Conservation (phyloP, 1,140 invertebrate genomes). For the Brachionus calyciflorus region DNA sequence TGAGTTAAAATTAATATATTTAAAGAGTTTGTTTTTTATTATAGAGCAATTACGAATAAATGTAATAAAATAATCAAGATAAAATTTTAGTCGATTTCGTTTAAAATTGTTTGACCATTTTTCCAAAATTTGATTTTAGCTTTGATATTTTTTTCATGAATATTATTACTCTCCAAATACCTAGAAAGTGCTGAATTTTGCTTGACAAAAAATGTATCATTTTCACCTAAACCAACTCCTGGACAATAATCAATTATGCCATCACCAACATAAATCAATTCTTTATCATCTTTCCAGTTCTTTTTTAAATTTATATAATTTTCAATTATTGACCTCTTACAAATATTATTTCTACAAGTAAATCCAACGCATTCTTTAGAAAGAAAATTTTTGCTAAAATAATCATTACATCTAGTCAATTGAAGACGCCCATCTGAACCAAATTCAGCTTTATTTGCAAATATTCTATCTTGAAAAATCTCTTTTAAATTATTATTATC, state of each 20-base stretch:
- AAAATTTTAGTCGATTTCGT: neutral
- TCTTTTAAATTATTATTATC: neutral
- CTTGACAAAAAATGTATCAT: slow-evolving; percentile 35
- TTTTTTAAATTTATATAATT: neutral
- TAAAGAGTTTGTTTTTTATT: too few relatives aligned
- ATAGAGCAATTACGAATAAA: too few relatives aligned
- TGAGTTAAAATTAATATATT: too few relatives aligned
- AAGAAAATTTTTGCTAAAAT: neutral
- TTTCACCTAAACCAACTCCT: neutral
- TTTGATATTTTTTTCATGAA: neutral
- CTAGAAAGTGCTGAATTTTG: slow-evolving; percentile 9
- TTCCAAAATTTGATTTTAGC: slow-evolving; percentile 28
- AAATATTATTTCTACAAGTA: slow-evolving; percentile 7
- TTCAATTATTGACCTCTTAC: neutral
- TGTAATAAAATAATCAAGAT: too few relatives aligned
- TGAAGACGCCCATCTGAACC: neutral
- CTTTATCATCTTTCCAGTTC: neutral
- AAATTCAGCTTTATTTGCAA: neutral
- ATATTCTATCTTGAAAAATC: neutral
- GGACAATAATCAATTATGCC: slow-evolving; percentile 29
- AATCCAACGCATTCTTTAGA: neutral
- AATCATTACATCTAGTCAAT: neutral
- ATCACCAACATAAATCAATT: slow-evolving; percentile 19
- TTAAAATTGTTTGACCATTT: slow-evolving; percentile 1
- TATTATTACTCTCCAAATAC: neutral